Base-by-base conservation (phyloP, 2,797 vertebrate species). In the Lerista edwardsae region DNA sequence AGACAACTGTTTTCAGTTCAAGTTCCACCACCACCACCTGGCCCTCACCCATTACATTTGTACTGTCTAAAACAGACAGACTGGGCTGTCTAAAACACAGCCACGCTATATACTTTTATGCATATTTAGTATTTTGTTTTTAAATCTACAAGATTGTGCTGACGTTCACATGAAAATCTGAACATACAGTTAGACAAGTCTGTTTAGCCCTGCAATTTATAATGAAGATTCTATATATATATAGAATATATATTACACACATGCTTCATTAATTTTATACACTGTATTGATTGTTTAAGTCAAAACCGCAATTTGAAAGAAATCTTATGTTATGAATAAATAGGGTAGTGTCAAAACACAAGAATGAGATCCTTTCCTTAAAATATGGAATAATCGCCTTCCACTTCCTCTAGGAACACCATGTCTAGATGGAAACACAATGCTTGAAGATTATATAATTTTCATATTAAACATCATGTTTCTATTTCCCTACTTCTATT, bases 11-110 rank as follows among this genome's bases (percentile, higher is more conserved):
- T 94, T 93, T 82, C 47, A 89, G 92, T 86, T 88, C 69, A 85
- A 47, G 80, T 87, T 86, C 59, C 19, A 25, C 59, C 19, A 51
- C 59, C 21, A 44, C 9, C 41, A 5, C 23, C 59, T n/a, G n/a
- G n/a, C n/a, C n/a, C n/a, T n/a, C n/a, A n/a, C n/a, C n/a, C n/a
- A n/a, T n/a, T n/a, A n/a, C n/a, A n/a, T n/a, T n/a, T n/a, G n/a
- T n/a, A n/a, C n/a, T n/a, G n/a, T n/a, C n/a, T n/a, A n/a, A n/a
- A n/a, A n/a, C n/a, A n/a, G n/a, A n/a, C n/a, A n/a, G n/a, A n/a
- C 92, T 83, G 88, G 88, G 82, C 88, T 94, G 94, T 94, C 93
- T 95, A 95, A 95, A 96, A 95, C 94, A 96, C 95, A 96, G 94
- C 83, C 91, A 83, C 8, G 36, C 76, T 75, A 77, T 36, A 90